These are phyloP conservation scores for Raja brachyura DNA, from an alignment of 2,113 vertebrate species.

Conservation along the genomic window DNA sequence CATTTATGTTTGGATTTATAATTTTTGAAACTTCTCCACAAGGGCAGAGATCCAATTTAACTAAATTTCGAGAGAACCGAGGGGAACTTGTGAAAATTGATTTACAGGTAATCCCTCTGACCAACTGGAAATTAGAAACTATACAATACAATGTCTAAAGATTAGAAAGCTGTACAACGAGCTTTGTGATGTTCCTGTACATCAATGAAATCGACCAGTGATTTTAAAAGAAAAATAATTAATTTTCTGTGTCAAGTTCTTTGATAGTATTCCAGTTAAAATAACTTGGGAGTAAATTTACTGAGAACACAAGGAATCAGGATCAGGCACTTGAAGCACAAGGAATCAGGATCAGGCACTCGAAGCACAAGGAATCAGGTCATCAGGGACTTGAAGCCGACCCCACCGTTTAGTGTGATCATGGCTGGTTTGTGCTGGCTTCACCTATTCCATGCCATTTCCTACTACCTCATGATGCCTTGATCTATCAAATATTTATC, in stretches of 20 bases:
- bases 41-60: background rate
- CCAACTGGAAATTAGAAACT: background rate
- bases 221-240: background rate
- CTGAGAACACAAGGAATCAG: too few relatives aligned
- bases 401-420: too few relatives aligned
- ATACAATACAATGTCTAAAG: background rate
- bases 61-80: background rate
- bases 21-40: background rate
- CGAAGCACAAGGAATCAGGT: too few relatives aligned
- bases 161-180: background rate
- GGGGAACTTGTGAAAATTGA: background rate
- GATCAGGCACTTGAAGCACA: too few relatives aligned
- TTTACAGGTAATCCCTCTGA: background rate
- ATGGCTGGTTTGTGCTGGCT: too few relatives aligned
- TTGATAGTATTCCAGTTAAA: background rate
- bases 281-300: background rate
- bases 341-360: too few relatives aligned
- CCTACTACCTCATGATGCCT: too few relatives aligned
- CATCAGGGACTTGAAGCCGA: too few relatives aligned
- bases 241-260: background rate
- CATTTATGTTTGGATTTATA: background rate
- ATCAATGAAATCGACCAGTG: background rate
- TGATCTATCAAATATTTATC: too few relatives aligned
- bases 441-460: too few relatives aligned
- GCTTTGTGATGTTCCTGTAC: background rate